Evolutionary conservation across 2,888 invertebrate species (phyloP).

Genomic region (Dysmachus trigonus): DNA sequence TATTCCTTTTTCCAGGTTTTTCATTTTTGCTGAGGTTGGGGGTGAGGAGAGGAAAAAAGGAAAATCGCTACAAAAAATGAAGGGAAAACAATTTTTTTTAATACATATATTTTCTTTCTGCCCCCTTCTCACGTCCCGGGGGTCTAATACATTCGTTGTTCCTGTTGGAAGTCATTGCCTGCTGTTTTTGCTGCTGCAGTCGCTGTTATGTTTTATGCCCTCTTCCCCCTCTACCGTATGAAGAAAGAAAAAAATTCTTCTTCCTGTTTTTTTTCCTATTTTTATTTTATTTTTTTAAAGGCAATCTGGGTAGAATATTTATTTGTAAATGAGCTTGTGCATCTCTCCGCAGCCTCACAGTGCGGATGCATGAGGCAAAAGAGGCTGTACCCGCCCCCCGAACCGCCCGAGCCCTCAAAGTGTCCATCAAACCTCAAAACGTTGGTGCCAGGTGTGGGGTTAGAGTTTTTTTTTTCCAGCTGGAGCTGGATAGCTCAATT

Average conservation of each 20-base stretch:
- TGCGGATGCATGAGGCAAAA: not conserved
- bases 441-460: not conserved
- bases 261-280: not conserved
- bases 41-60: not conserved
- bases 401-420: not conserved
- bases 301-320: slow-evolving; percentile 19
- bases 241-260: not conserved
- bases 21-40: not conserved
- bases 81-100: not conserved
- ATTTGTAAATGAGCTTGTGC: slow-evolving; percentile 26
- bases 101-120: too few relatives aligned
- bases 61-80: not conserved
- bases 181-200: not conserved
- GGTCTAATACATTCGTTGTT: not conserved
- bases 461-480: not conserved
- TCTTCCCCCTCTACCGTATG: not conserved
- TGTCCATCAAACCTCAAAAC: not conserved
- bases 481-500: too few relatives aligned
- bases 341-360: not conserved
- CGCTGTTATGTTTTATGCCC: not conserved
- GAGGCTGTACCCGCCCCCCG: not conserved
- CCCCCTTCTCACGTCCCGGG: too few relatives aligned
- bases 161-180: not conserved
- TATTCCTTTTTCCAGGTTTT: not conserved
- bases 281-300: not conserved